Conservation (phyloP, 35 echinoderm and acorn worm genomes). For the Heliocidaris erythrogramma region DNA sequence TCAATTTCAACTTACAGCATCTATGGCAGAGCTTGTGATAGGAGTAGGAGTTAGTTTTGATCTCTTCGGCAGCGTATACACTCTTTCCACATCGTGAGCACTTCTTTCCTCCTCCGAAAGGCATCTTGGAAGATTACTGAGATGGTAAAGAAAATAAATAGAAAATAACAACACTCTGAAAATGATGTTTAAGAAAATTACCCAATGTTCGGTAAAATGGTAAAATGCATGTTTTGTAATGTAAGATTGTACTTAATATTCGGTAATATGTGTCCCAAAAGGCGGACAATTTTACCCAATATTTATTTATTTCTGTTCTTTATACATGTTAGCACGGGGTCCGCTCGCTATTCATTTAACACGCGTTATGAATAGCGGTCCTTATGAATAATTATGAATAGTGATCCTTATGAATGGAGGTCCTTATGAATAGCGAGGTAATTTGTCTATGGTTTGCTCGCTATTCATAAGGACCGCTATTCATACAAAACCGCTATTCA, state of each 20-base stretch:
- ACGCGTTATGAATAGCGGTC: no score
- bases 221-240: not conserved
- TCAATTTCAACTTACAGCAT: slow-evolving; percentile 63
- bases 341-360: no score
- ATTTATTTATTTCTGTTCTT: no score
- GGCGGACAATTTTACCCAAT: no score
- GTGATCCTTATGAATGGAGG: no score
- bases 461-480: no score
- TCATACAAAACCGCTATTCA: no score
- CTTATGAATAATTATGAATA: no score
- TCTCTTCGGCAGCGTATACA: slow-evolving; percentile 84
- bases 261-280: no score
- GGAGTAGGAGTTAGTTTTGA: slow-evolving; percentile 62
- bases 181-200: not conserved
- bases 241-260: not conserved
- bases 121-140: slow-evolving; percentile 1
- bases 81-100: slow-evolving; percentile 81
- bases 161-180: not conserved
- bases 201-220: not conserved
- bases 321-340: no score
- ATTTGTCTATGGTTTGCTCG: no score
- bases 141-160: not conserved
- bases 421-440: no score
- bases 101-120: slow-evolving; percentile 37
- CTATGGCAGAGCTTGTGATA: slow-evolving; percentile 65